Base-by-base conservation (phyloP, 2,888 invertebrate genomes). In the Coelogynopora nodosa region DNA sequence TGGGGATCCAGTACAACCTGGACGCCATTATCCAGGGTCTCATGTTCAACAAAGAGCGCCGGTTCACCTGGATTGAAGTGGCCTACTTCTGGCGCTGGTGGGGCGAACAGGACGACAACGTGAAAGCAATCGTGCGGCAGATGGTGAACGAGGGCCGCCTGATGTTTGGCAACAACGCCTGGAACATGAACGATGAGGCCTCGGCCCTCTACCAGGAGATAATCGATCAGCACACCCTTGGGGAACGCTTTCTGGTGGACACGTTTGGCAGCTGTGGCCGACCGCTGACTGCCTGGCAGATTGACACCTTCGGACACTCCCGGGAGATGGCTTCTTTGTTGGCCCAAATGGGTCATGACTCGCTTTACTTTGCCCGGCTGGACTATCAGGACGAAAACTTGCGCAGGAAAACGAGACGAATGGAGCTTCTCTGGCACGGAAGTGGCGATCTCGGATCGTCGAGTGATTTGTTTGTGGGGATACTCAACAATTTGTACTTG, bases 21-120 rank as follows among this genome's bases (percentile, higher is more conserved):
- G 96, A 97, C 90, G 95, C 96, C 0, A 96, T 97, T 0, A 92
- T 97, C 0, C 93, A 94, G 29, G 94, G 95, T 67, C 92, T 98
- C 0, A 91, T 94, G 90, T 93, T 94, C 87, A 94, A 97, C 90
- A 94, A 95, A 0, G 88, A 89, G 0, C 91, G 92, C 86, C 90
- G 95, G 89, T 97, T 97, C 90, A 95, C 97, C 85, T 96, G 96
- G 90, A 96, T 96, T 0, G 96, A 96, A 90, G 95, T 96, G 0
- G 95, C 95, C 0, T 96, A 94, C 92, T 94, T 96, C 95, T 95
- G 94, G 93, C 94, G 95, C 89, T 96, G 95, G 95, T 96, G 95
- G 95, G 92, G 93, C 5, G 93, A 94, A 29, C 96, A 96, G 90
- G 90, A 93, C 0, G 93, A 94, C 0, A 91, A 90, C 0, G 92